Evolutionary conservation across 1,140 invertebrate genomes (phyloP).

Genomic region (Lordiphosa collinella): DNA sequence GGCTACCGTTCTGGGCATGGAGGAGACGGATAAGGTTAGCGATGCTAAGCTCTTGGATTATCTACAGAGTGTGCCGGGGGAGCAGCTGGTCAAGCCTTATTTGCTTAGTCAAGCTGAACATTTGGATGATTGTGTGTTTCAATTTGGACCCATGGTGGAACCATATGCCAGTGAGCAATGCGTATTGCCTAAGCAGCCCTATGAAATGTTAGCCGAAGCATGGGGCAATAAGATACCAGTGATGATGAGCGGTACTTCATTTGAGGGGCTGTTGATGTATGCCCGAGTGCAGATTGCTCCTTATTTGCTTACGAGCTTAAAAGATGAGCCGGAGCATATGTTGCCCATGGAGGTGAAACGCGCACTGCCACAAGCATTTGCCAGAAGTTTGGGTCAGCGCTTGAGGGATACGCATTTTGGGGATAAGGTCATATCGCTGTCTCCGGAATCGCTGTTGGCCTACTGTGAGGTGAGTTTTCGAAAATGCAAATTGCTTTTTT

Average conservation of each 20-base stretch:
- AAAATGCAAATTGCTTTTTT: no score
- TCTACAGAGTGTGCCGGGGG: conserved; percentile 43
- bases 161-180: conserved; percentile 54
- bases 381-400: conserved; percentile 31
- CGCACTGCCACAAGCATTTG: conserved; percentile 30
- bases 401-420: conserved; percentile 53
- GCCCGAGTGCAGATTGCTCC: conserved; percentile 45
- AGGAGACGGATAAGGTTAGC: conserved; percentile 15
- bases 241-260: conserved; percentile 79
- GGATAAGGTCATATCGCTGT: conserved; percentile 24
- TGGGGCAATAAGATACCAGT: conserved; percentile 80
- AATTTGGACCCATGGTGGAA: conserved; percentile 67
- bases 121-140: conserved; percentile 59
- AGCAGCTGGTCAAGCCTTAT: conserved; percentile 48
- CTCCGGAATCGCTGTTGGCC: conserved; percentile 29
- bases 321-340: conserved; percentile 51
- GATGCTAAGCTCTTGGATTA: conserved; percentile 54
- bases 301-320: conserved; percentile 48
- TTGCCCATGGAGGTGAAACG: conserved; percentile 49
- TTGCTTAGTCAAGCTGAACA: conserved; percentile 50
- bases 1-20: conserved; percentile 50
- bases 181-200: conserved; percentile 42
- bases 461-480: conserved; percentile 59
- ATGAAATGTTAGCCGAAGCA: conserved; percentile 37
- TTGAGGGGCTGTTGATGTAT: conserved; percentile 69